Percentiles rank a stretch among this genome's conserved stretches.
phyloP scores from a whole-genome alignment of 2,888 invertebrate genomes.

The Drepanosiphum platanoidis region DNA sequence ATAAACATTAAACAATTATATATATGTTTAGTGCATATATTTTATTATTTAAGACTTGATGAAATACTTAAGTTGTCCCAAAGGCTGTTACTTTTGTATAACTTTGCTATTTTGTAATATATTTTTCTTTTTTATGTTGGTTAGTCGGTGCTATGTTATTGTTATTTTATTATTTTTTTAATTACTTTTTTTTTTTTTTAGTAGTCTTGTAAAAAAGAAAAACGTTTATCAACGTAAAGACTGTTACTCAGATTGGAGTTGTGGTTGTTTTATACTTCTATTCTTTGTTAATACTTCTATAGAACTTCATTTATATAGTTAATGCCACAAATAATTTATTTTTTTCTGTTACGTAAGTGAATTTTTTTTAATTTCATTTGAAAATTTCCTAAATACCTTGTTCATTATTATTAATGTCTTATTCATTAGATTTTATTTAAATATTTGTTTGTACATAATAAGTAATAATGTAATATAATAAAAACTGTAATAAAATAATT shows the following conservation, averaged over 20 bases:
- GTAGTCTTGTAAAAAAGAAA: constrained; percentile 30
- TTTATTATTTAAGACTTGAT: constrained; percentile 59
- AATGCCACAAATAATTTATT: background rate
- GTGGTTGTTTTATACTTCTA: constrained; percentile 59
- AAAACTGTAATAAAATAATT: constrained; percentile 6
- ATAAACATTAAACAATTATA: constrained; percentile 4
- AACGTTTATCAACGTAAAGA: constrained; percentile 49
- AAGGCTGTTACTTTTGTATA: constrained; percentile 62
- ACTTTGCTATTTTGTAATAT: constrained; percentile 46
- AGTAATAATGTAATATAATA: background rate
- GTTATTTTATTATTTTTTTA: constrained; percentile 55
- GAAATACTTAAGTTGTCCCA: constrained; percentile 60
- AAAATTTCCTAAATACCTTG: constrained; percentile 7
- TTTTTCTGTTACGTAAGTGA: background rate
- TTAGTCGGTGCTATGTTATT: constrained; percentile 60
- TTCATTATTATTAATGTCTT: constrained; percentile 30
- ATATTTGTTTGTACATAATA: constrained; percentile 18
- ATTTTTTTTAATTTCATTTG: constrained; percentile 12
- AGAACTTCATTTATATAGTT: constrained; percentile 10
- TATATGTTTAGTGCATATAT: constrained; percentile 15
- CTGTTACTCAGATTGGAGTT: constrained; percentile 53
- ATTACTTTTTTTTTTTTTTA: constrained; percentile 51
- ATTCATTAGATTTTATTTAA: background rate
- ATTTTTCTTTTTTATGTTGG: constrained; percentile 47
- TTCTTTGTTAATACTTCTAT: constrained; percentile 54